Evolutionary conservation across 2,888 invertebrate species (phyloP).

Genomic region (Ophion slaviceki): DNA sequence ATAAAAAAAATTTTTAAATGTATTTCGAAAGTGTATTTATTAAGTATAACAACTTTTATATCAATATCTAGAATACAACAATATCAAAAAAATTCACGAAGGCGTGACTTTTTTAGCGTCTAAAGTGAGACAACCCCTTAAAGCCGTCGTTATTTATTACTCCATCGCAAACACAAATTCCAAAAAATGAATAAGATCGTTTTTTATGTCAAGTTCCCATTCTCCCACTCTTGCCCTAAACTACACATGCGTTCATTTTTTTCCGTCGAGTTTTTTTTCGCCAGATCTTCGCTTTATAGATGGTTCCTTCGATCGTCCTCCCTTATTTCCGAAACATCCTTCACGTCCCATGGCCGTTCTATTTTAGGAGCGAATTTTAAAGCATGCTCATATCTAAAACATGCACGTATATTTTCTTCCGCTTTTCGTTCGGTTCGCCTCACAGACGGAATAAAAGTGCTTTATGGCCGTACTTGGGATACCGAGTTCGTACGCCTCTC

Average conservation of each 20-base stretch:
- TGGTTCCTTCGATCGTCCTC: slow-evolving; percentile 39
- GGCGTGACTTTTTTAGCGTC: too few species aligned
- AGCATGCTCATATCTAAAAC: slow-evolving; percentile 68
- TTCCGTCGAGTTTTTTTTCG: slow-evolving; percentile 54
- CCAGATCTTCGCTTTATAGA: slow-evolving; percentile 42
- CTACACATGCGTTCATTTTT: slow-evolving; percentile 61
- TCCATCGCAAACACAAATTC: too few species aligned
- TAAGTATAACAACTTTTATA: too few species aligned
- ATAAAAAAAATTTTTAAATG: too few species aligned
- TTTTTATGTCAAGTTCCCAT: slow-evolving; percentile 10
- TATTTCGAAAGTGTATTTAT: too few species aligned
- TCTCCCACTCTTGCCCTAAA: slow-evolving; percentile 56
- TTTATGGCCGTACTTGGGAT: slow-evolving; percentile 75
- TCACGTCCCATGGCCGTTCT: slow-evolving; percentile 51
- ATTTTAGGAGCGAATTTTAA: slow-evolving; percentile 77
- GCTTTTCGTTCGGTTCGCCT: slow-evolving; percentile 24
- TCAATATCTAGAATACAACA: too few species aligned
- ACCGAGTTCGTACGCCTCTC: slow-evolving; percentile 58
- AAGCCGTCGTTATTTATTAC: too few species aligned
- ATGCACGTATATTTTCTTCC: slow-evolving; percentile 17
- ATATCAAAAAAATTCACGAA: too few species aligned
- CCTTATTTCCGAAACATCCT: slow-evolving; percentile 62
- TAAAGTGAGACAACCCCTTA: too few species aligned
- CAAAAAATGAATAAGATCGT: too few species aligned
- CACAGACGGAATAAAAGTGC: slow-evolving; percentile 75